Base-by-base conservation (phyloP, 1,140 invertebrate genomes). In the Capitella teleta region DNA sequence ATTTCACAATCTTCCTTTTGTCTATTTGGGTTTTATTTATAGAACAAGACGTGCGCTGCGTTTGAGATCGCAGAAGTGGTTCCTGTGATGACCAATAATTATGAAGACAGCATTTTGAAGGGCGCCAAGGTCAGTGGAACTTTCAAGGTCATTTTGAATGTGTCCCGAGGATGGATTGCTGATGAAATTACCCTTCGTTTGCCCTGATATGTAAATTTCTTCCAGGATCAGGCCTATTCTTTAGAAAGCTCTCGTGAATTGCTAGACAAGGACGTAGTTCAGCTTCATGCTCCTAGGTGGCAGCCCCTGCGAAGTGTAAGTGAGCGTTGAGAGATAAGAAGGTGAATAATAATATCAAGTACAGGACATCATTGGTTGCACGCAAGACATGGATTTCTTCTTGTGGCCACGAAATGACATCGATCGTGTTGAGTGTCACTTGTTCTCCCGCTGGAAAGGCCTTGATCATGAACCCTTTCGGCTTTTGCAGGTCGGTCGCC, bases 61-160 rank as follows among this genome's bases (percentile, higher is more conserved):
- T 70, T 66, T 64, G 67, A 70, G 57, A 61, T 68, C 30, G 60
- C 59, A 19, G 65, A 70, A 47, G 66, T 70, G 32, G 50, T 66
- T 21, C 64, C 65, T 36, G 63, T 70, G 19, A 70, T 70, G 68
- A 69, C 68, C 23, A 70, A 70, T 49, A 67, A 70, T 49, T 69
- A 67, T 59, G 65, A 70, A 61, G 66, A 68, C 36, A 62, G 60
- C 42, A 68, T 70, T 49, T 49, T 67, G n/a, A 60, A 63, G 59
- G 66, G 66, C 43, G 66, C 61, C 36, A 67, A 64, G 61, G 66
- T 69, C 57, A 47, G 45, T n/a, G 6, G 36, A 37, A 6, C 16
- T 37, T 2, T 6, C 16, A 37, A 37, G 36, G 21, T 6, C 21
- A 6, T 37, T 2, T 37, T 18, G 16, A n/a, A 37, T 21, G 21